These are phyloP conservation scores for Piscicola geometra DNA, from an alignment of 2,888 invertebrate genomes.

Conservation along the genomic window DNA sequence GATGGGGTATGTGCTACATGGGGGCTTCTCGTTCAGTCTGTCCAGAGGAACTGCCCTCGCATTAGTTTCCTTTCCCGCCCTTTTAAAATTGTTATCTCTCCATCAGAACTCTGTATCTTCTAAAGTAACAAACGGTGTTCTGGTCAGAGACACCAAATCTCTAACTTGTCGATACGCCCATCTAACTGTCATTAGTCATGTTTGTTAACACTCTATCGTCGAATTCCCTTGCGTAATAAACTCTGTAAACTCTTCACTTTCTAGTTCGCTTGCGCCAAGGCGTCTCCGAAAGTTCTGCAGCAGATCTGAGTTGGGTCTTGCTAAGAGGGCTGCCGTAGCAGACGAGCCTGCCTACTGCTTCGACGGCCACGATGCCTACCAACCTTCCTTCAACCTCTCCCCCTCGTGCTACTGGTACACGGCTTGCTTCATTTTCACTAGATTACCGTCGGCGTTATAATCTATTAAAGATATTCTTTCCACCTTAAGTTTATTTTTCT, in stretches of 20 bases:
- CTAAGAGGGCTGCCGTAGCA: background rate
- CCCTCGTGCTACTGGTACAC: background rate
- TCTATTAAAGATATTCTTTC: too few species aligned
- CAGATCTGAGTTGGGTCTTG: background rate
- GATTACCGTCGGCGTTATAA: too few species aligned
- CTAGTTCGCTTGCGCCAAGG: conserved; percentile 1
- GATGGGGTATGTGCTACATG: background rate
- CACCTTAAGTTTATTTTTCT: too few species aligned
- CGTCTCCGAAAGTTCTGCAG: background rate
- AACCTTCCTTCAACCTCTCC: background rate
- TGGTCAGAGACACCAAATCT: conserved; percentile 9
- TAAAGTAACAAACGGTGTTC: background rate
- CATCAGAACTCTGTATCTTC: background rate
- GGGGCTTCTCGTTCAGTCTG: background rate
- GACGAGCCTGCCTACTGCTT: background rate
- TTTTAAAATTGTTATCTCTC: background rate
- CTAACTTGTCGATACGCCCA: background rate
- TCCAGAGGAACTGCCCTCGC: background rate
- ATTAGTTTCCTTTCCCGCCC: conserved; percentile 5
- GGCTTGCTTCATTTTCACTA: too few species aligned
- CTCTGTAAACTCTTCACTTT: too few species aligned
- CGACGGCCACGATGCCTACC: background rate
- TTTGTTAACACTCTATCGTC: too few species aligned
- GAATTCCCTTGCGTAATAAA: too few species aligned
- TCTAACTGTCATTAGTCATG: background rate